Evolutionary conservation across 2,113 vertebrate genomes (phyloP), one percentile per base, ranked within the genome.

Genomic region (Nothocercus nigrocapillus): DNA sequence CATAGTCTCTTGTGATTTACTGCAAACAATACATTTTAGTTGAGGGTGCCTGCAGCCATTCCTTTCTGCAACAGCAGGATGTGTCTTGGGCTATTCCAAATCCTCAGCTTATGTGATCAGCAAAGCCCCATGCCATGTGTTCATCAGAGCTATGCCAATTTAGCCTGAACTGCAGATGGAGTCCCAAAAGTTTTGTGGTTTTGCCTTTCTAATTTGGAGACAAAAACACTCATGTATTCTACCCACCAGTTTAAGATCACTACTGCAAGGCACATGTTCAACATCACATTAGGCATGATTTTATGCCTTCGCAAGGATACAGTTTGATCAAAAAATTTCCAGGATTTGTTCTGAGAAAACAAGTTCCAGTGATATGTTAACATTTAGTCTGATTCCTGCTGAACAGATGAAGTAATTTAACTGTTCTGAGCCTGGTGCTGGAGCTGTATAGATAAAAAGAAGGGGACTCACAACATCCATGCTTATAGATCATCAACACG

Each of bases 341-440:
- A 53, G n/a, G 22, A 24, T 42, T 25, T 51, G n/a, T 84, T 58
- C 84, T 87, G 87, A 85, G 75, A 92, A 94, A 90, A 62, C 54
- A 21, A n/a, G 85, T 88, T 63, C 21, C n/a, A 76, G 30, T 90
- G 63, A 94, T 82, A 89, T 58, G 94, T 95, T 94, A 96, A 94
- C 91, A 94, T 88, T 76, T 82, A 74, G 84, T 93, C 77, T 91
- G 61, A 93, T 95, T 97, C 96, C 91, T 80, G 19, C 28, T 79
- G 82, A 95, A 95, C 90, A 94, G 88, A 67, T 96, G 73, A 96
- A 96, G 89, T 93, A 95, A 95, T 95, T 94, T 95, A 90, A 94
- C 84, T 97, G 85, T 63, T 93, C 77, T 96, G 44, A 97, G 49
- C 72, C 63, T 51, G 62, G 14, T 8, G 76, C 66, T 42, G 95